Percentiles rank a stretch among this genome's conserved stretches.
phyloP scores from a whole-genome alignment of 2,888 invertebrate genomes.

The Archaeoteleia sp. region DNA sequence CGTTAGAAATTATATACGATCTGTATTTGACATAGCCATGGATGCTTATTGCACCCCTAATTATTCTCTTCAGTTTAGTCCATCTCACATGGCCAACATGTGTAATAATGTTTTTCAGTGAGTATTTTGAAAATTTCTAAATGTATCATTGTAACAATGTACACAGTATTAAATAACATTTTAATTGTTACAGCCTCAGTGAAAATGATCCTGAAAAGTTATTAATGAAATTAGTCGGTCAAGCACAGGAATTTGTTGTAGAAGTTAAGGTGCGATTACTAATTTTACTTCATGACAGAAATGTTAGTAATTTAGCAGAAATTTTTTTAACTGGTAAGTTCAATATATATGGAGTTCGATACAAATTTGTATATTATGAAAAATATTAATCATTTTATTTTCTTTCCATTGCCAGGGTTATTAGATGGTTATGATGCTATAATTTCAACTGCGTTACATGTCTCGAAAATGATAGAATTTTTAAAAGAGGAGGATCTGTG shows the following conservation, averaged over 20 bases:
- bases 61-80: conserved; percentile 57
- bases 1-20: conserved; percentile 74
- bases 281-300: conserved; percentile 76
- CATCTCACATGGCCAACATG: conserved; percentile 63
- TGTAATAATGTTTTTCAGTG: conserved; percentile 75
- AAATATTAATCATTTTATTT: conserved; percentile 7
- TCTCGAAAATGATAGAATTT: conserved; percentile 78
- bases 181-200: conserved; percentile 74
- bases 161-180: conserved; percentile 10
- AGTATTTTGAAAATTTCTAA: conserved; percentile 55
- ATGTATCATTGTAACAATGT: conserved; percentile 2
- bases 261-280: conserved; percentile 79
- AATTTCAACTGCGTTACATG: conserved; percentile 78
- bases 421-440: conserved; percentile 80
- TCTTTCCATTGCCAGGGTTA: conserved; percentile 72
- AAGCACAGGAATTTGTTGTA: conserved; percentile 80
- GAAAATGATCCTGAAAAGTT: conserved; percentile 80
- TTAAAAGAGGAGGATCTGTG: conserved; percentile 79
- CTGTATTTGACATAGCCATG: conserved; percentile 72
- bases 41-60: conserved; percentile 60
- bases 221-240: conserved; percentile 79
- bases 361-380: conserved; percentile 6
- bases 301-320: conserved; percentile 76
- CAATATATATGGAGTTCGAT: conserved; percentile 33
- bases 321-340: conserved; percentile 77